Evolutionary conservation across 1,140 invertebrate species (phyloP), one percentile per base, ranked within the genome.

Genomic region (Drosophila truncata): DNA sequence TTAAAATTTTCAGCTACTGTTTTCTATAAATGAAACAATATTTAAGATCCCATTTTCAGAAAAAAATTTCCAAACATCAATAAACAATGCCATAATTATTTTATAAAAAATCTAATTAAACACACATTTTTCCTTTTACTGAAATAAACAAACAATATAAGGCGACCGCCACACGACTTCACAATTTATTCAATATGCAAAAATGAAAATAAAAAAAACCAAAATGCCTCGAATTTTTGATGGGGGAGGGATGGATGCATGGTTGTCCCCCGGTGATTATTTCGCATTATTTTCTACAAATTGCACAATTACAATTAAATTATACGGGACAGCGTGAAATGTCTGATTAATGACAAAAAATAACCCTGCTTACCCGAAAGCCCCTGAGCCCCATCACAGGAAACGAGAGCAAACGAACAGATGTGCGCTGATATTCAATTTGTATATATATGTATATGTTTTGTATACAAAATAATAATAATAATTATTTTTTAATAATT

Each of bases 291-390:
- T 42, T 59, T 46, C 9, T 72, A 72, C 66, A 72, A 72, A 72
- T 72, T 71, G 65, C 69, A 71, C 59, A 78, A 78, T 78, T 78
- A 62, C 65, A 71, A 78, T 62, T 78, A 57, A 78, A 78, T 70
- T 78, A 62, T 78, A 70, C 52, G 57, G 29, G 41, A 57, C 44
- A 49, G 52, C 55, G 75, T 77, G 69, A 78, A 78, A 77, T 78
- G 64, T 18, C 73, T 78, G 75, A 78, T 78, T 78, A 69, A 77
- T 77, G 72, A 39, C 62, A 66, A 44, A 23, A 44, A 27, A 27
- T 37, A 44, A 27, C 59, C 50, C 49, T 39, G 20, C 23, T 25
- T 35, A 7, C 54, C 35, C 42, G 11, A 35, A 37, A 20, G 27
- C 20, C 35, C 27, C 31, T n/a, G 20, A 14, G 11, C 18, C 41